Percentiles rank a stretch among this genome's conserved stretches.
Evolutionary conservation across 1,140 invertebrate species (phyloP).

Genomic region (Halictus rubicundus): DNA sequence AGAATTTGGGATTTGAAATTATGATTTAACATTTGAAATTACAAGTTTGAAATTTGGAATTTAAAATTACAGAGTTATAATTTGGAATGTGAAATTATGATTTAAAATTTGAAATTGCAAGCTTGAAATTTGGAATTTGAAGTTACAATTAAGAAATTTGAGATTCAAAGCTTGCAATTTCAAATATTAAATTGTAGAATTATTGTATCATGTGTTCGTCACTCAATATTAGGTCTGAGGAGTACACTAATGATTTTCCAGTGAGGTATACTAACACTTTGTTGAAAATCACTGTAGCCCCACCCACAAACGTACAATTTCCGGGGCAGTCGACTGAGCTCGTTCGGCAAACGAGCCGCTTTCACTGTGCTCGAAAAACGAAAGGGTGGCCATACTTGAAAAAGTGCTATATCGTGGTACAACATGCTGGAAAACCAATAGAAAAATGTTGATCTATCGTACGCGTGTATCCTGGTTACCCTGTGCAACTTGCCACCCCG

Average conservation of each 20-base stretch:
- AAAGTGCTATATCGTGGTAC: constrained; percentile 57
- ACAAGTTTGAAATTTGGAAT: too few species aligned
- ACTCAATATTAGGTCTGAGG: too few species aligned
- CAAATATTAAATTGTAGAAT: too few species aligned
- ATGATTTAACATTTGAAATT: too few species aligned
- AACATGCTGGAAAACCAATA: neutral
- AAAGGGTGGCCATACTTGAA: constrained; percentile 53
- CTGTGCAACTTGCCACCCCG: constrained; percentile 45
- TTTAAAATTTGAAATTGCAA: too few species aligned
- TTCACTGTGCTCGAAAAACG: constrained; percentile 49
- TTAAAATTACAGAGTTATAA: too few species aligned
- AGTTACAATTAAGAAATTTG: too few species aligned
- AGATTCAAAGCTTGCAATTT: too few species aligned
- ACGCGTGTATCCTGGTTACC: constrained; percentile 42
- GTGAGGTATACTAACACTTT: constrained; percentile 14
- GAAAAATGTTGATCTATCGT: constrained; percentile 18
- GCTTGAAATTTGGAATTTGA: too few species aligned
- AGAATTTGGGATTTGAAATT: too few species aligned
- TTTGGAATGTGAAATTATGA: too few species aligned
- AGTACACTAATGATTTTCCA: neutral
- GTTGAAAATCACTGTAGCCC: constrained; percentile 41
- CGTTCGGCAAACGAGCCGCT: constrained; percentile 48
- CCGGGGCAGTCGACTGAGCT: constrained; percentile 12
- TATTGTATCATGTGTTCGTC: too few species aligned
- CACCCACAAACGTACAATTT: constrained; percentile 61